Evolutionary conservation across 2,113 vertebrate genomes (phyloP).

Genomic region (Psilopsiagon aymara): DNA sequence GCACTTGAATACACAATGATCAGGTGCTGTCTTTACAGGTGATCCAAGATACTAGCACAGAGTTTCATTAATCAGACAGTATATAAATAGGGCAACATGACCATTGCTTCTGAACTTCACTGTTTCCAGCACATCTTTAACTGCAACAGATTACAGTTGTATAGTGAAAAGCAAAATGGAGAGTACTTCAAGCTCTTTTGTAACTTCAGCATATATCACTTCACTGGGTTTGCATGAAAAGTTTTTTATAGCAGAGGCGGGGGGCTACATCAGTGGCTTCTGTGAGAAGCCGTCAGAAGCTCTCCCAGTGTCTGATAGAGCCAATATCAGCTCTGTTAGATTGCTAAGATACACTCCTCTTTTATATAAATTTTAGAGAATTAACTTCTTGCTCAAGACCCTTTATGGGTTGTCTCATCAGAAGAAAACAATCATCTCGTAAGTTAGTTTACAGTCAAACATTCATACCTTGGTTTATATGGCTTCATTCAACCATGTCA

Average conservation of each 20-base stretch:
- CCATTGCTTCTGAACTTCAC: neutral
- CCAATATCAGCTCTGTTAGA: neutral
- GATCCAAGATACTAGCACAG: neutral
- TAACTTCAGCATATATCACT: neutral
- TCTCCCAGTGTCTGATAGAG: neutral
- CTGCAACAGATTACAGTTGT: neutral
- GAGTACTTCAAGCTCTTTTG: neutral
- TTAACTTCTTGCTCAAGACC: neutral
- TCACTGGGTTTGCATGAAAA: neutral
- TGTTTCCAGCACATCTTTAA: neutral
- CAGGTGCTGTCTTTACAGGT: neutral
- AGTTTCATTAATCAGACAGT: neutral
- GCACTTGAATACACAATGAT: neutral
- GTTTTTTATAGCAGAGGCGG: neutral
- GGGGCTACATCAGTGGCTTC: neutral
- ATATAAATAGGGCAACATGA: neutral
- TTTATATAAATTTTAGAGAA: neutral
- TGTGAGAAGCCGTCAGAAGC: neutral
- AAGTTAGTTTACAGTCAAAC: neutral
- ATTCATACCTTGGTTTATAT: neutral
- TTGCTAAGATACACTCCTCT: too few relatives aligned
- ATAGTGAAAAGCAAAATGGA: neutral
- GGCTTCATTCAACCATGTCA: neutral
- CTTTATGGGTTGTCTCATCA: neutral
- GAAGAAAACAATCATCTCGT: neutral